Base-by-base conservation (phyloP, 2,888 invertebrate species). In the Harpalus rubripes region DNA sequence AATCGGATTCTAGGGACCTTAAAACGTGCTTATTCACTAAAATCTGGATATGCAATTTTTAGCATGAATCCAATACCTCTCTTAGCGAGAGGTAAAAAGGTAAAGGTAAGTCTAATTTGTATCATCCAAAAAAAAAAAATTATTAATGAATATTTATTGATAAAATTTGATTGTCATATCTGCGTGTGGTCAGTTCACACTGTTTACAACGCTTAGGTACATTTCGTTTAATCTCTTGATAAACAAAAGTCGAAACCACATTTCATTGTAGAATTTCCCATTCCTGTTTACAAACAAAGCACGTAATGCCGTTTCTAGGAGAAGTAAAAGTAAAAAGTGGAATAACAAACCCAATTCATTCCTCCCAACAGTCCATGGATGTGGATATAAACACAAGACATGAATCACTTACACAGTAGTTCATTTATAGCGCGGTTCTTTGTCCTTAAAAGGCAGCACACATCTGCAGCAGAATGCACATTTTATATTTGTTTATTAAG, bases 321-420 rank as follows among this genome's bases (percentile, higher is more conserved):
- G 68, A 68, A 68, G 68, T 68, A 68, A 68, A 68, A 68, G 68
- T 68, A 68, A 68, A 68, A 68, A 68, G 7, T 39, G 15, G 12
- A 26, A 68, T 68, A 68, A 68, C 68, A n/a, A 68, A 68, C 68
- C 68, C 68, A 68, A 68, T 68, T 68, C 68, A 68, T 68, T 39
- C 7, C n/a, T 15, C 39, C 68, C 26, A 68, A 39, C 68, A 68
- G 15, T 39, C 68, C 32, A n/a, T 68, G 68, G n/a, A 32, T 39
- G 39, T 68, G 68, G n/a, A 32, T 39, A 68, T 68, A 68, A 68
- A 68, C 68, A 68, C 12, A 26, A 2, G 10, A 32, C 39, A 68
- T 68, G 68, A 68, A 68, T 68, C 68, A 68, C 68, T 39, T 39
- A 26, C 15, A 68, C 68, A 39, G 68, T 68, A 68, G 39, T 68